Percentiles rank a stretch among this genome's conserved stretches.
Conservation (phyloP, 2,888 invertebrate genomes). For the Cremastinae sp. region DNA sequence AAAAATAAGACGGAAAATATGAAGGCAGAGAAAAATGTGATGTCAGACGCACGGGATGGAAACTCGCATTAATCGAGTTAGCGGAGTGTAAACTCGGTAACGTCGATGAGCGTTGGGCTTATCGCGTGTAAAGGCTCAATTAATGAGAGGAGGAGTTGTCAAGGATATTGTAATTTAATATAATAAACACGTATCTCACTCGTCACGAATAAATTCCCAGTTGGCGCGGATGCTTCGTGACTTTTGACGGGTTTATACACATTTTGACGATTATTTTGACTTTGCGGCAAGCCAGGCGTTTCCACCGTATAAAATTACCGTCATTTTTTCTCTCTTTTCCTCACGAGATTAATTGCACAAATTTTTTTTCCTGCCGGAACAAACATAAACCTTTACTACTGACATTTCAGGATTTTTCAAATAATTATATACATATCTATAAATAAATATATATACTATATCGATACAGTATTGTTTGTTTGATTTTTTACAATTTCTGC, state of each 20-base stretch:
- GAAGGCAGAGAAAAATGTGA: background rate
- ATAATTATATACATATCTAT: background rate
- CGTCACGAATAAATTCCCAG: constrained; percentile 21
- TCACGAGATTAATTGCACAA: constrained; percentile 16
- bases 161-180: constrained; percentile 25
- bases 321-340: constrained; percentile 2
- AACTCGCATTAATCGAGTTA: constrained; percentile 5
- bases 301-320: background rate
- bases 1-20: background rate
- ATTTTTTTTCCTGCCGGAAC: constrained; percentile 5
- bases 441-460: too few species aligned
- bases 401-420: background rate
- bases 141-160: constrained; percentile 42
- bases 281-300: constrained; percentile 4
- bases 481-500: too few species aligned
- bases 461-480: too few species aligned
- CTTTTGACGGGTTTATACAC: constrained; percentile 24
- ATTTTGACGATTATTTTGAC: constrained; percentile 18
- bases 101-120: constrained; percentile 9
- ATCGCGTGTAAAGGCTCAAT: constrained; percentile 47
- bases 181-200: constrained; percentile 33
- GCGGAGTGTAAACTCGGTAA: constrained; percentile 6
- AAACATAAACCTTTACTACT: constrained; percentile 25
- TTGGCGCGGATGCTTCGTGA: constrained; percentile 31
- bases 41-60: background rate